Evolutionary conservation across 2,888 invertebrate species (phyloP).

Genomic region (Acleris holmiana): DNA sequence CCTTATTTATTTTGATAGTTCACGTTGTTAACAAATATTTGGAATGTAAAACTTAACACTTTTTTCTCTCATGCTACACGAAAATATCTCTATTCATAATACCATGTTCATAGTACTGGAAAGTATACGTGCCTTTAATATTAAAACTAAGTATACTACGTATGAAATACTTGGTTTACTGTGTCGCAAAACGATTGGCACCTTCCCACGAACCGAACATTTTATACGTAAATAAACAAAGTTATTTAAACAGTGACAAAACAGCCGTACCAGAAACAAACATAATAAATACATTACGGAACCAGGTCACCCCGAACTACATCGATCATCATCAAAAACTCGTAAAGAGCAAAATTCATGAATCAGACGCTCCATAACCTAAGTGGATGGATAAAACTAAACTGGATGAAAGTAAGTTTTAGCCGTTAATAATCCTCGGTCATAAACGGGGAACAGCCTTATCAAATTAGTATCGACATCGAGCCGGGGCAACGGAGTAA

Average conservation of each 20-base stretch:
- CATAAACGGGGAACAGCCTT: constrained; percentile 41
- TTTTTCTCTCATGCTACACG: too few species aligned
- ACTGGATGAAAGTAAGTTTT: constrained; percentile 25
- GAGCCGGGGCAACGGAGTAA: constrained; percentile 39
- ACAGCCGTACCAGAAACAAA: constrained; percentile 11
- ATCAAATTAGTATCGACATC: constrained; percentile 42
- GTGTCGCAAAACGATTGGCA: too few species aligned
- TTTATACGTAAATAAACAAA: background rate
- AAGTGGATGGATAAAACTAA: constrained; percentile 34
- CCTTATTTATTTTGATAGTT: too few species aligned
- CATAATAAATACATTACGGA: constrained; percentile 31
- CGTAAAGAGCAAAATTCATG: constrained; percentile 35
- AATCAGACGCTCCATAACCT: constrained; percentile 31
- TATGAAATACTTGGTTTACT: too few species aligned
- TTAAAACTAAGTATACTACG: too few species aligned
- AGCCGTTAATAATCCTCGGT: constrained; percentile 44
- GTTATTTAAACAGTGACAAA: background rate
- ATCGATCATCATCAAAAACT: constrained; percentile 38
- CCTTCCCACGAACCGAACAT: too few species aligned
- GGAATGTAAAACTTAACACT: too few species aligned
- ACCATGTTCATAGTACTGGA: too few species aligned
- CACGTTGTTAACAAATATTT: too few species aligned
- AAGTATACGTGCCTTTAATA: too few species aligned
- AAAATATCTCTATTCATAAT: too few species aligned
- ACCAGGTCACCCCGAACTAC: constrained; percentile 29